Evolutionary conservation across 2,888 invertebrate species (phyloP), one percentile per base, ranked within the genome.

Genomic region (Drosophila sordidula): DNA sequence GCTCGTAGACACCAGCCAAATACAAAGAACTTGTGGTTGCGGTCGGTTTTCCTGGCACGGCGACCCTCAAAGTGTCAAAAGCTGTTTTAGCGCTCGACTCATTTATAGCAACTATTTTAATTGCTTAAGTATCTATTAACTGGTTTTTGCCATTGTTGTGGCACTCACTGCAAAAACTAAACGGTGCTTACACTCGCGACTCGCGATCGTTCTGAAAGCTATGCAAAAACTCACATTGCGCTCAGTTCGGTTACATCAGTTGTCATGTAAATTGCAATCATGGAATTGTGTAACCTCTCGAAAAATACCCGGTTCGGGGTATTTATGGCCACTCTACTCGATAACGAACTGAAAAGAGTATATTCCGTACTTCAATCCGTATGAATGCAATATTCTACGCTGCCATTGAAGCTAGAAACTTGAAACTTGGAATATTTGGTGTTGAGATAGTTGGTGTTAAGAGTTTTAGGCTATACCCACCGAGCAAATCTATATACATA

Each of bases 51-150:
- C 52, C 65, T 44, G 36, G 12, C 67, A 29, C 4, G 16, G 18
- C 32, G 47, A 67, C 55, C 56, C 45, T 56, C 38, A 56, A 49
- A 34, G 26, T 42, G 54, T 47, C 47, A 45, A 46, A 36, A 46
- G 22, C 26, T 39, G 36, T 46, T 50, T 41, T 34, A 36, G 34
- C 25, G 16, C n/a, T 34, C 16, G n/a, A n/a, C 14, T 45, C 14
- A 46, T 26, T 66, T 52, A 26, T 22, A 14, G 18, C 32, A 34
- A 45, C 32, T 65, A 26, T 64, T 51, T 64, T 65, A 65, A 64
- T 51, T 51, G 12, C 14, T 45, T 36, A 29, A 45, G 18, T 38
- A 34, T 46, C 16, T 11, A 41, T 34, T 52, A 52, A 65, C 66
- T 52, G 66, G 66, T 50, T 57, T 39, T 32, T 22, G 39, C 22